A percentile compares a stretch with the other conserved stretches of the same genome.
Conservation (phyloP, 1,140 invertebrate genomes). For the Mercenaria mercenaria region DNA sequence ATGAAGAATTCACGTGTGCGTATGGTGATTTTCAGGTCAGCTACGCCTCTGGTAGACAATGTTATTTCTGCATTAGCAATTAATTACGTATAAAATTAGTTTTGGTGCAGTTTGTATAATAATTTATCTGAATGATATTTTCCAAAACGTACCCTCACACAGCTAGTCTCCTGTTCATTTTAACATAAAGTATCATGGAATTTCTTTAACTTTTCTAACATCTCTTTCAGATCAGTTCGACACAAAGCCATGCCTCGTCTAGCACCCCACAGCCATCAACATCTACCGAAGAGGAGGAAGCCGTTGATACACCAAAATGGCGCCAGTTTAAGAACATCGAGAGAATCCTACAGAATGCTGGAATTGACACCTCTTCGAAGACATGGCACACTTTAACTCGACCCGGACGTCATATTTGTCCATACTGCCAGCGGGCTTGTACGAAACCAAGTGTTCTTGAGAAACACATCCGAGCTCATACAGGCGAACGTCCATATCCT, state of each 20-base stretch:
- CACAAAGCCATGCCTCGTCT: background rate
- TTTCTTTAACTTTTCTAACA: too few species aligned
- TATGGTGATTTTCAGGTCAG: too few species aligned
- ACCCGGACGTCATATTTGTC: slow-evolving; percentile 91
- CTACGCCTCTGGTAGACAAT: too few species aligned
- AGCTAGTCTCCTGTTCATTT: too few species aligned
- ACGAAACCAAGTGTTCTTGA: slow-evolving; percentile 97
- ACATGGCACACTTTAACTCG: slow-evolving; percentile 80
- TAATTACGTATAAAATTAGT: too few species aligned
- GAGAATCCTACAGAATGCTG: slow-evolving; percentile 46
- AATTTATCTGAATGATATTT: too few species aligned
- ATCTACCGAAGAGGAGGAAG: background rate
- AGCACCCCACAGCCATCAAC: background rate
- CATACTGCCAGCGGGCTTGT: slow-evolving; percentile 94
- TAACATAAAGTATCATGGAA: too few species aligned
- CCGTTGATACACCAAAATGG: slow-evolving; percentile 6
- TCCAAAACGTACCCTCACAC: too few species aligned
- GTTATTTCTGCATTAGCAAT: too few species aligned
- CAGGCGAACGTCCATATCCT: slow-evolving; percentile 96
- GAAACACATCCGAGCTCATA: slow-evolving; percentile 96
- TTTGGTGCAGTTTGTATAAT: too few species aligned
- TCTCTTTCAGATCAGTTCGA: background rate
- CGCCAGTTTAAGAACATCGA: slow-evolving; percentile 56
- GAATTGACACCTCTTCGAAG: slow-evolving; percentile 50
- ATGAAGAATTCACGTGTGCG: too few species aligned